Conservation (phyloP, 2,888 invertebrate genomes). For the Antitype chi region DNA sequence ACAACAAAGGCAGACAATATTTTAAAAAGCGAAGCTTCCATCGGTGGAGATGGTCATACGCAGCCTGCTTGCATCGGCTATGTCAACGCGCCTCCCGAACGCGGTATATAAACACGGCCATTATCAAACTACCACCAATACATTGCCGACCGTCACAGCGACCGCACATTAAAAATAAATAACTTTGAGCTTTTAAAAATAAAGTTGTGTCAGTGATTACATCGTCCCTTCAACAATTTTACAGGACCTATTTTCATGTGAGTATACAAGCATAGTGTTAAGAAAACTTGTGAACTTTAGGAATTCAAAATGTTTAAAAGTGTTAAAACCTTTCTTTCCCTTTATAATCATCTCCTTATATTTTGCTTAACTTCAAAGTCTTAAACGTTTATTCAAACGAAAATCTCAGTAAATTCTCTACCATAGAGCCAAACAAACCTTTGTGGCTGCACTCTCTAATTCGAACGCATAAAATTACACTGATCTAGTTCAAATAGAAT, state of each 20-base stretch:
- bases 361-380: background rate
- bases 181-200: slow-evolving; percentile 76
- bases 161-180: slow-evolving; percentile 79
- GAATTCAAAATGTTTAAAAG: slow-evolving; percentile 11
- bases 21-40: slow-evolving; percentile 71
- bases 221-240: slow-evolving; percentile 69
- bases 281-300: slow-evolving; percentile 41
- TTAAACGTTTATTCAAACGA: background rate
- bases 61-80: slow-evolving; percentile 79
- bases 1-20: slow-evolving; percentile 58
- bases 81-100: slow-evolving; percentile 77
- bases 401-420: slow-evolving; percentile 21
- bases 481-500: slow-evolving; percentile 53
- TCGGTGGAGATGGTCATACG: slow-evolving; percentile 75
- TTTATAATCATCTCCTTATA: background rate
- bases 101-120: slow-evolving; percentile 84
- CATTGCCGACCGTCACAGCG: slow-evolving; percentile 86
- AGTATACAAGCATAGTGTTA: slow-evolving; percentile 72
- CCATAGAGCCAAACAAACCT: slow-evolving; percentile 27
- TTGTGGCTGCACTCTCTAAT: slow-evolving; percentile 46
- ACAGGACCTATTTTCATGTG: slow-evolving; percentile 85
- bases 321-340: slow-evolving; percentile 24
- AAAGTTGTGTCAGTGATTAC: slow-evolving; percentile 83
- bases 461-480: slow-evolving; percentile 43
- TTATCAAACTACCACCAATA: slow-evolving; percentile 86